Conservation (phyloP, 2,797 vertebrate genomes). For the Amblyraja radiata region DNA sequence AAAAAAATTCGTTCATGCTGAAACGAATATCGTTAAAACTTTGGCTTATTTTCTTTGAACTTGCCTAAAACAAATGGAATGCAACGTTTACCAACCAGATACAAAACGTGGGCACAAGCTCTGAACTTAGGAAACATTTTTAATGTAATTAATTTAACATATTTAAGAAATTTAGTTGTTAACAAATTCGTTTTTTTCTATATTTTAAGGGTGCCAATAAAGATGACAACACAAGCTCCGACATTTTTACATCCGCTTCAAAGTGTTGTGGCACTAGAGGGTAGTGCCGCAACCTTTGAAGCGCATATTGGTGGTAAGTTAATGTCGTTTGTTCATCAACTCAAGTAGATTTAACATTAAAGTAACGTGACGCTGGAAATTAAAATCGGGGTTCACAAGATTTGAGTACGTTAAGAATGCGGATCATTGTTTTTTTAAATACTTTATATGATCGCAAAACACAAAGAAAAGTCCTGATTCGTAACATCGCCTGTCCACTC, state of each 20-base stretch:
- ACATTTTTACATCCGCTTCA: constrained; percentile 93
- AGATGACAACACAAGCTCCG: constrained; percentile 88
- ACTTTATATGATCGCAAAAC: neutral
- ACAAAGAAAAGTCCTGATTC: too few species aligned
- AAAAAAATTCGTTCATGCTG: neutral
- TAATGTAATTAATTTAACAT: neutral
- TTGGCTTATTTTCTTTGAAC: neutral
- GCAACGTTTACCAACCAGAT: neutral
- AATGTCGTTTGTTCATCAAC: neutral
- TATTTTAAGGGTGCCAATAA: constrained; percentile 76
- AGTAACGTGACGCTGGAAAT: neutral
- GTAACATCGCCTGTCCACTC: too few species aligned
- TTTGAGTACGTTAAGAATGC: neutral
- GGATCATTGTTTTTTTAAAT: neutral
- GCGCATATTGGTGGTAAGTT: constrained; percentile 95
- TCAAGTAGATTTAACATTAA: too few species aligned
- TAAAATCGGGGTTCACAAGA: neutral
- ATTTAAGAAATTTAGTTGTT: neutral
- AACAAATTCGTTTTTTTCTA: constrained; percentile 24
- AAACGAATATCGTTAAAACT: neutral
- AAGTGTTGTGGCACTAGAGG: constrained; percentile 96
- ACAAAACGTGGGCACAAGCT: neutral
- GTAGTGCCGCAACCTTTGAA: constrained; percentile 96
- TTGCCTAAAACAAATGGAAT: neutral
- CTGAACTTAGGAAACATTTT: neutral